These are phyloP conservation scores for Psettodes erumei DNA, from an alignment of 2,113 vertebrate genomes.

Conservation along the genomic window DNA sequence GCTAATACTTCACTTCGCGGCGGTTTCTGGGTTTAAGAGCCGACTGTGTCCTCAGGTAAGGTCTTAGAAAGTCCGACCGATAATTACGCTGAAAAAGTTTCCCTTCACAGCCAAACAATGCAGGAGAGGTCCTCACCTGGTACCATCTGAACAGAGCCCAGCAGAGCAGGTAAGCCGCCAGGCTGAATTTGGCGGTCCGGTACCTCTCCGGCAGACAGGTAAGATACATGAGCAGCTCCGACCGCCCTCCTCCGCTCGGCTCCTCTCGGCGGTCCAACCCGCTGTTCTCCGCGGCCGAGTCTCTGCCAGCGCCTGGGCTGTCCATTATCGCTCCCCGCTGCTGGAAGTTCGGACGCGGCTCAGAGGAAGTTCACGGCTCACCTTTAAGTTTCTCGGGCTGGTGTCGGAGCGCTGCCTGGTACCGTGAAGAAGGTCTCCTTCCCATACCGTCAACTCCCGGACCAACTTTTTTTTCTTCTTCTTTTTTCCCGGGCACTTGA, in stretches of 20 bases:
- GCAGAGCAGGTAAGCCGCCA: conserved; percentile 73
- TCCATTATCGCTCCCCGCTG: neutral
- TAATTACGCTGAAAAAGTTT: no score
- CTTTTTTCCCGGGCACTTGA: neutral
- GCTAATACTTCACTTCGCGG: neutral
- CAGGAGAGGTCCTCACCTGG: conserved; percentile 76
- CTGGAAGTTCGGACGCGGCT: neutral
- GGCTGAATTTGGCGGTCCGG: conserved; percentile 71
- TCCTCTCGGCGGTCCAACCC: neutral
- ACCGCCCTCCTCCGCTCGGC: neutral
- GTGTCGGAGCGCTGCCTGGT: neutral
- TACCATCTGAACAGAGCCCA: conserved; percentile 82
- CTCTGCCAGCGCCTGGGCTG: neutral
- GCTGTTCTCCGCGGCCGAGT: neutral
- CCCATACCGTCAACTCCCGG: neutral
- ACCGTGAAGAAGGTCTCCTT: neutral
- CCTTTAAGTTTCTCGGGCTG: fast-evolving
- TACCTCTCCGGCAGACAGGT: conserved; percentile 72
- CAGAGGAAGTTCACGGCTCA: neutral
- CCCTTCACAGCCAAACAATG: neutral
- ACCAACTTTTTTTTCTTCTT: no score
- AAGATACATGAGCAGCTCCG: conserved; percentile 64
- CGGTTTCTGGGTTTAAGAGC: no score
- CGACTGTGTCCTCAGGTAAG: no score
- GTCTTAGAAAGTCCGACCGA: no score